Evolutionary conservation across 2,888 invertebrate genomes (phyloP).

Genomic region (Ctena decussata): DNA sequence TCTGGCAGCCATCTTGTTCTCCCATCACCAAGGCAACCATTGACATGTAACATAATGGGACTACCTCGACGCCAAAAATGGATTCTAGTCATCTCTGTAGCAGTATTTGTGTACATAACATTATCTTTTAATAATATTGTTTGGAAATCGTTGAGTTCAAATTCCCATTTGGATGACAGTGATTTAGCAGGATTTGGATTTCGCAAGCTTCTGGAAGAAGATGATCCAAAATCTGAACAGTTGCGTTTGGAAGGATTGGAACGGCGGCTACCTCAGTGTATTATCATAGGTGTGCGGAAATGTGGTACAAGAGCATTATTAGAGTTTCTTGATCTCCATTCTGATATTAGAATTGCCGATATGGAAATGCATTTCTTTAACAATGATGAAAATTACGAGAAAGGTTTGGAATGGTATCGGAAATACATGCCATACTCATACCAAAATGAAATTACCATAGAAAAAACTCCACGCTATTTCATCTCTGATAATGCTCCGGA

Average conservation of each 20-base stretch:
- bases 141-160: slow-evolving; percentile 63
- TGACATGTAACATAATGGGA: slow-evolving; percentile 32
- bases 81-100: slow-evolving; percentile 59
- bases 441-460: slow-evolving; percentile 97
- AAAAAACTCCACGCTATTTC: slow-evolving; percentile 99
- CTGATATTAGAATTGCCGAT: slow-evolving; percentile 95
- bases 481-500: slow-evolving; percentile 98
- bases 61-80: slow-evolving; percentile 62
- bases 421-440: slow-evolving; percentile 97
- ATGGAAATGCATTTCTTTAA: slow-evolving; percentile 99
- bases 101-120: slow-evolving; percentile 64
- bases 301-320: slow-evolving; percentile 87
- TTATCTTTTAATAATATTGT: slow-evolving; percentile 67
- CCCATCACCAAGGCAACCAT: neutral
- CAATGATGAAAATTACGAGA: slow-evolving; percentile 93
- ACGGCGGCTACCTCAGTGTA: slow-evolving; percentile 86
- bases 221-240: slow-evolving; percentile 57
- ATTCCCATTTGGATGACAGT: slow-evolving; percentile 42
- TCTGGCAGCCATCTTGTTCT: neutral
- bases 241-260: slow-evolving; percentile 57
- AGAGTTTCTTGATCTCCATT: slow-evolving; percentile 87
- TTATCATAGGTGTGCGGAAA: slow-evolving; percentile 87
- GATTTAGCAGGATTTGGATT: slow-evolving; percentile 65
- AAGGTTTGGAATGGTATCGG: slow-evolving; percentile 97
- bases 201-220: slow-evolving; percentile 72